Percentiles rank a stretch among this genome's conserved stretches.
phyloP scores from a whole-genome alignment of 2,113 vertebrate species.

The Collichthys lucidus region DNA sequence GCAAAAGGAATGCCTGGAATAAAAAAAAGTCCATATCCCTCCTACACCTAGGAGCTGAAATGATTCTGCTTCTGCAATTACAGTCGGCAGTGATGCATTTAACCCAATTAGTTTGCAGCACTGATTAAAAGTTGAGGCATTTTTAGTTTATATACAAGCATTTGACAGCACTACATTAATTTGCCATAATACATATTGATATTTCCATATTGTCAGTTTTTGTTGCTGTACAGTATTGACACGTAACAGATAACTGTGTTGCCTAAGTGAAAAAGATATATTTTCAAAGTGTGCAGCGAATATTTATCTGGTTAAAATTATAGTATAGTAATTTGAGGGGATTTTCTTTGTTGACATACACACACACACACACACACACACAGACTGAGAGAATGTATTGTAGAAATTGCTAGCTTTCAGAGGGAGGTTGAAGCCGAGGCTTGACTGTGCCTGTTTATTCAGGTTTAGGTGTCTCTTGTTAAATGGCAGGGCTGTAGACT shows the following conservation, averaged over 20 bases:
- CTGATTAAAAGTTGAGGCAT: neutral
- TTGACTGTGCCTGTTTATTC: constrained; percentile 51
- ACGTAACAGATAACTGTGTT: neutral
- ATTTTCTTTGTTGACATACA: constrained; percentile 22
- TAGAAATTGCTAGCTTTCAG: constrained; percentile 49
- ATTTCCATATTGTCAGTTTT: neutral
- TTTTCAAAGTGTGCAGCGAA: neutral
- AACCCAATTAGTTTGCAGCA: neutral
- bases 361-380: neutral
- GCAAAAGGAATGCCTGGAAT: neutral
- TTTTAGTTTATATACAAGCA: neutral
- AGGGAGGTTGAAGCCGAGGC: constrained; percentile 48
- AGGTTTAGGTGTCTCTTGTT: constrained; percentile 72
- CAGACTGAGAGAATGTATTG: constrained; percentile 23
- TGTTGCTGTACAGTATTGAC: neutral
- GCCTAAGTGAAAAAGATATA: constrained; percentile 15
- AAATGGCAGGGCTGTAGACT: constrained; percentile 67
- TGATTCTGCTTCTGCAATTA: constrained; percentile 1
- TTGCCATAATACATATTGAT: neutral
- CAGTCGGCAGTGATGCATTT: neutral
- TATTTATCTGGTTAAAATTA: constrained; percentile 40
- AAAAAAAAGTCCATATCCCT: neutral
- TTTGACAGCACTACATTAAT: neutral
- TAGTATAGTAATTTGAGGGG: constrained; percentile 28
- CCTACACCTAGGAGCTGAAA: neutral